Conservation (phyloP, 2,797 vertebrate genomes). For the Cichlasoma orientale region DNA sequence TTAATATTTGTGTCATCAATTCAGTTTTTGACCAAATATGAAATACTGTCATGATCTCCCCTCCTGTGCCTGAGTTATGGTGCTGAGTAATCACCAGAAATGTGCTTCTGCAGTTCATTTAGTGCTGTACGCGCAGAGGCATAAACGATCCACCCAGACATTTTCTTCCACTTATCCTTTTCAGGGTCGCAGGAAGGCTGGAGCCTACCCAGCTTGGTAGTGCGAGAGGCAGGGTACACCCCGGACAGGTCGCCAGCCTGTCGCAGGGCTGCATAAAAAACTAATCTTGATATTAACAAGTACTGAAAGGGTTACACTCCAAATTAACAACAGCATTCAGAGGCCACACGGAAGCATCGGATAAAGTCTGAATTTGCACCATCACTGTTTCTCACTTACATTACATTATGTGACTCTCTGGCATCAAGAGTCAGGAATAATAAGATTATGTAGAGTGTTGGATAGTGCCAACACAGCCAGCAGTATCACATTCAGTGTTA, state of each 20-base stretch:
- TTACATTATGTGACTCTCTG: conserved; percentile 15
- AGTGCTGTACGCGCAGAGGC: not conserved
- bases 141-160: not conserved
- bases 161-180: too few relatives aligned
- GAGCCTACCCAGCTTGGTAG: too few relatives aligned
- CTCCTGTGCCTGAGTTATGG: not conserved
- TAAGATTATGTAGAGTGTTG: conserved; percentile 60
- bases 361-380: not conserved
- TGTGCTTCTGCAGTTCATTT: not conserved
- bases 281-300: not conserved
- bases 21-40: not conserved
- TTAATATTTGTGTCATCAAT: not conserved
- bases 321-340: not conserved
- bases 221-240: too few relatives aligned
- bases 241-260: too few relatives aligned
- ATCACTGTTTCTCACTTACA: not conserved
- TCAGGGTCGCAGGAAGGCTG: too few relatives aligned
- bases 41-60: not conserved
- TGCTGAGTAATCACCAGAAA: not conserved
- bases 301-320: not conserved
- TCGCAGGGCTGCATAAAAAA: not conserved
- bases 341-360: not conserved
- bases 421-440: conserved; percentile 68
- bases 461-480: conserved; percentile 15
- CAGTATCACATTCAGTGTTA: conserved; percentile 41